Conservation (phyloP, 2,113 vertebrate genomes). For the Boleophthalmus pectinirostris region DNA sequence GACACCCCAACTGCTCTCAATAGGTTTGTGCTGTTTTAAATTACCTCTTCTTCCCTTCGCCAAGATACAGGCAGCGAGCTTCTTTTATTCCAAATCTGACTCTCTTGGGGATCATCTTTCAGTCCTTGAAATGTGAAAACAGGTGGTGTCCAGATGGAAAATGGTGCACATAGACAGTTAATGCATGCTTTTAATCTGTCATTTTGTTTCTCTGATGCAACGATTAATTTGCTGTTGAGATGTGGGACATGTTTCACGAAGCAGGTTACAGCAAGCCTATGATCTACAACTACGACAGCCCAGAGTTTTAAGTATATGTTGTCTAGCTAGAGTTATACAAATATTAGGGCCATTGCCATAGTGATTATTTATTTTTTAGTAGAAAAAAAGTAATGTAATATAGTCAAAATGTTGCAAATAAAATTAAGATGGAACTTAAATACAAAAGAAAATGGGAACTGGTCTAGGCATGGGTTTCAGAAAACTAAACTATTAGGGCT, state of each 20-base stretch:
- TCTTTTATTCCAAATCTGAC: conserved; percentile 19
- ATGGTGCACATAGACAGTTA: conserved; percentile 26
- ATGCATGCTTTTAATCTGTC: conserved; percentile 28
- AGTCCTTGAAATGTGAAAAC: conserved; percentile 58
- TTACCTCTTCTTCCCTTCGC: conserved; percentile 24
- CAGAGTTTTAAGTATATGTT: not conserved
- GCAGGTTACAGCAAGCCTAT: not conserved
- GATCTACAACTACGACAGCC: not conserved
- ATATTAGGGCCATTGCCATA: no score
- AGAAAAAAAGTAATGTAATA: no score
- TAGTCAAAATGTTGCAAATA: no score
- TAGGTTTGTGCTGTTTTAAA: conserved; percentile 40
- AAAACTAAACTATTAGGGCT: no score
- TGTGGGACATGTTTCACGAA: not conserved
- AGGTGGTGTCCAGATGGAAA: conserved; percentile 71
- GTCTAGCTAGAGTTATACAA: no score
- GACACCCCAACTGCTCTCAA: conserved; percentile 32
- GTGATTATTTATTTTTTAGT: no score
- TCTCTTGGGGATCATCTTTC: conserved; percentile 19
- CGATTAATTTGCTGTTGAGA: conserved; percentile 12
- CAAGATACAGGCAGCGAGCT: conserved; percentile 11
- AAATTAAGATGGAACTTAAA: no score
- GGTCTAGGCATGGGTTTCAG: no score
- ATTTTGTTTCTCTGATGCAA: conserved; percentile 15
- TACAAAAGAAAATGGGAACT: no score